Percentiles rank a stretch among this genome's conserved stretches.
phyloP scores from a whole-genome alignment of 1,140 invertebrate species.

The Eciton burchellii region DNA sequence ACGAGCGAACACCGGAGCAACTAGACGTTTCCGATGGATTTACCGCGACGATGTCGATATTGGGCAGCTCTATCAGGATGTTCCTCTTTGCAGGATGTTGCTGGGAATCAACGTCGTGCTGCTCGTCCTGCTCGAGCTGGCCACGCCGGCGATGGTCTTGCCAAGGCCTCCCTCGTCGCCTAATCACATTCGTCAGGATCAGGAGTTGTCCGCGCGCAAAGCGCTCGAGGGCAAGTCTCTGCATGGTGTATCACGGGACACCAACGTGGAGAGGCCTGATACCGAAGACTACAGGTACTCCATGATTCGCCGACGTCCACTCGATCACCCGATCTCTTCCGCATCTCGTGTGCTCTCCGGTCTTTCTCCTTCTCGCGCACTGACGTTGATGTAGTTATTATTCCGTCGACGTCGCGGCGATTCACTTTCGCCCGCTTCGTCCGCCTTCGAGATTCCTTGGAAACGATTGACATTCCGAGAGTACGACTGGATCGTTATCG shows the following conservation, averaged over 20 bases:
- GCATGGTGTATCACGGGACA: constrained; percentile 71
- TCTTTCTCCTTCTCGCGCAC: constrained; percentile 15
- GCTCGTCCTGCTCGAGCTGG: constrained; percentile 72
- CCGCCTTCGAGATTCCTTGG: constrained; percentile 12
- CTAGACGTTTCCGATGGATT: too few relatives aligned
- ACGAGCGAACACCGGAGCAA: too few relatives aligned
- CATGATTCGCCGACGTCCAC: not conserved
- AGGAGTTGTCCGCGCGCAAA: constrained; percentile 48
- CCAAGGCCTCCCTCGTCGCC: constrained; percentile 82
- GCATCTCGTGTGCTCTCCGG: not conserved
- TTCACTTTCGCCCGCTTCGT: constrained; percentile 56
- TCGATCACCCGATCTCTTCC: not conserved
- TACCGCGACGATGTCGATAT: not conserved
- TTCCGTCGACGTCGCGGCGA: constrained; percentile 9
- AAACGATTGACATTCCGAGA: constrained; percentile 18
- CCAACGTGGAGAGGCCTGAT: constrained; percentile 80
- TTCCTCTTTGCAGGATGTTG: constrained; percentile 75
- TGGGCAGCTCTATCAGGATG: not conserved
- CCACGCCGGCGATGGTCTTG: constrained; percentile 80
- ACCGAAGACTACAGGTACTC: constrained; percentile 72
- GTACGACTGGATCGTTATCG: constrained; percentile 15
- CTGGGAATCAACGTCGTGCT: constrained; percentile 62
- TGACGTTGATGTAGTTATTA: constrained; percentile 23
- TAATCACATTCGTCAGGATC: constrained; percentile 77
- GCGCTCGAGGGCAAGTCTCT: constrained; percentile 67